Conservation (phyloP, 2,113 vertebrate species). For the Nettapus auritus region DNA sequence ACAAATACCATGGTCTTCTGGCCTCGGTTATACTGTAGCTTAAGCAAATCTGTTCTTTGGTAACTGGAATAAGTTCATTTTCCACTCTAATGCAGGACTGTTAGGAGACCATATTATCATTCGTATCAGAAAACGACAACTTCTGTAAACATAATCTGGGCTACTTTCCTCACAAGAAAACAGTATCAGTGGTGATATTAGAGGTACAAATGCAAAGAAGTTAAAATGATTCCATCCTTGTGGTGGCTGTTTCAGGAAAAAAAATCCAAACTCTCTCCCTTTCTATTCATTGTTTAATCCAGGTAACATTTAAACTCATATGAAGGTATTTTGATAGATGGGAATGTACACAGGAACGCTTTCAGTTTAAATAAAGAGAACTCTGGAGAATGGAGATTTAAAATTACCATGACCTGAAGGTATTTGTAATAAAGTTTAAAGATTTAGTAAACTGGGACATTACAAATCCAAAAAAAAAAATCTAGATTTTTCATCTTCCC, state of each 20-base stretch:
- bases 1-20: constrained; percentile 45
- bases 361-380: constrained; percentile 73
- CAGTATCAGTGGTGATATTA: not conserved
- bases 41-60: constrained; percentile 78
- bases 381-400: constrained; percentile 66
- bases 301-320: constrained; percentile 36
- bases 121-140: not conserved
- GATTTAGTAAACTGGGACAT: constrained; percentile 71
- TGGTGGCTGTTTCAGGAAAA: not conserved
- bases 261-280: not conserved
- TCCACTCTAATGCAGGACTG: constrained; percentile 46
- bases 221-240: not conserved
- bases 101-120: not conserved
- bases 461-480: constrained; percentile 67
- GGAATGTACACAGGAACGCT: constrained; percentile 61
- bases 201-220: constrained; percentile 8
- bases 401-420: constrained; percentile 53
- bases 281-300: constrained; percentile 37
- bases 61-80: constrained; percentile 58
- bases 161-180: constrained; percentile 1
- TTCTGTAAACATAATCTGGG: not conserved
- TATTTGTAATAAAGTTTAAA: constrained; percentile 66
- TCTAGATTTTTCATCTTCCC: constrained; percentile 77
- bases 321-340: constrained; percentile 28
- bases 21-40: constrained; percentile 18